Evolutionary conservation across 1,140 invertebrate species (phyloP).

Genomic region (Helicorthomorpha holstii): DNA sequence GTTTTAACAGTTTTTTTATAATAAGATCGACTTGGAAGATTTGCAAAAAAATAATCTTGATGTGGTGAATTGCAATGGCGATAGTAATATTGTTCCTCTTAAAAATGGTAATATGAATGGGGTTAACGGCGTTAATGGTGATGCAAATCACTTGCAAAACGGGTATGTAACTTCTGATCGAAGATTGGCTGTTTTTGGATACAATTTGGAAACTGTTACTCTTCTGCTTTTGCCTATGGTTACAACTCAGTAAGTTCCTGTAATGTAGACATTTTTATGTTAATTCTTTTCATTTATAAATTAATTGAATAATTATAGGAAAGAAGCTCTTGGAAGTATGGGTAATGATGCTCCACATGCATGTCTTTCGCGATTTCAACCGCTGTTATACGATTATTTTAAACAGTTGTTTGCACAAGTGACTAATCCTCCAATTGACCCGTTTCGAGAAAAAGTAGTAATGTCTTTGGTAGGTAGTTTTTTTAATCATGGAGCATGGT

Average conservation of each 20-base stretch:
- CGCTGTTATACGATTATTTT: conserved; percentile 91
- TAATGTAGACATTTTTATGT: conserved; percentile 6
- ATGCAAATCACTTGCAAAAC: conserved; percentile 18
- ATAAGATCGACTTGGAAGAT: conserved; percentile 52
- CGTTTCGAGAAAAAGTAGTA: conserved; percentile 95
- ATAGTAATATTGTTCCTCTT: too few relatives aligned
- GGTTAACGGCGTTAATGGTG: conserved; percentile 13
- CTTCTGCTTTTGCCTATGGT: conserved; percentile 92
- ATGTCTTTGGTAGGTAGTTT: conserved; percentile 66
- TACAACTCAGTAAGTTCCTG: conserved; percentile 64
- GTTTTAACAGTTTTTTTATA: too few relatives aligned
- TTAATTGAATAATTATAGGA: conserved; percentile 39
- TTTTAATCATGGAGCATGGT: neutral
- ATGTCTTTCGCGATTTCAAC: conserved; percentile 86
- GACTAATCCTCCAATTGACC: conserved; percentile 99
- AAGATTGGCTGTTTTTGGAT: conserved; percentile 76
- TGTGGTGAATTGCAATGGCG: conserved; percentile 14
- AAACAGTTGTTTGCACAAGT: conserved; percentile 97
- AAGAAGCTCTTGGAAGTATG: conserved; percentile 98
- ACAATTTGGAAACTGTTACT: conserved; percentile 87
- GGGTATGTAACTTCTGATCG: conserved; percentile 42
- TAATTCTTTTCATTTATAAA: conserved; percentile 6
- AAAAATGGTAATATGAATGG: conserved; percentile 15
- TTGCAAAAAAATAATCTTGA: conserved; percentile 26
- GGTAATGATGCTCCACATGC: conserved; percentile 96